Evolutionary conservation across 2,888 invertebrate species (phyloP).

Genomic region (Oeneis ivallda): DNA sequence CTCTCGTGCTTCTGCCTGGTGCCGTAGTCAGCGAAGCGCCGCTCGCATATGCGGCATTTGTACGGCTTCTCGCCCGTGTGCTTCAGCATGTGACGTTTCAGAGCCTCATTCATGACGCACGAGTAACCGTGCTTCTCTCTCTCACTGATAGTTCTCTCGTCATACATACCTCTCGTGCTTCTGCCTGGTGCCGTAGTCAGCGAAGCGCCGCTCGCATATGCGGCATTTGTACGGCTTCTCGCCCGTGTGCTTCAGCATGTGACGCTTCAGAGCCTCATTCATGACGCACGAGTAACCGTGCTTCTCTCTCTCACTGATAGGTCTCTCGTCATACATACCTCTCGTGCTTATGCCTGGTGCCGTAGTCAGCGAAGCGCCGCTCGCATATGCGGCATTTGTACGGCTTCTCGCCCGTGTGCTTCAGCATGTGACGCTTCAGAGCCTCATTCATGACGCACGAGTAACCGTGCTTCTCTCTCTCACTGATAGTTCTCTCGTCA

Average conservation of each 20-base stretch:
- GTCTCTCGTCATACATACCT: too few species aligned
- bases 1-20: constrained; percentile 73
- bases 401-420: constrained; percentile 68
- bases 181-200: constrained; percentile 22
- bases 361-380: constrained; percentile 53
- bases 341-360: too few species aligned
- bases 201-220: constrained; percentile 68
- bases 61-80: constrained; percentile 71
- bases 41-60: constrained; percentile 70
- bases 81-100: constrained; percentile 69
- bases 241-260: constrained; percentile 72
- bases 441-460: constrained; percentile 58
- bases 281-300: constrained; percentile 65
- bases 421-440: constrained; percentile 69
- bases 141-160: too few species aligned
- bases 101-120: constrained; percentile 63
- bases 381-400: constrained; percentile 72
- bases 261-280: constrained; percentile 66
- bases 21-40: constrained; percentile 68
- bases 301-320: too few species aligned
- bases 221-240: constrained; percentile 69
- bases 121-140: too few species aligned
- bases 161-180: too few species aligned
- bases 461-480: too few species aligned
- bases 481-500: background rate